phyloP scores from a whole-genome alignment of 1,140 invertebrate species.

The Zaprionus inermis region DNA sequence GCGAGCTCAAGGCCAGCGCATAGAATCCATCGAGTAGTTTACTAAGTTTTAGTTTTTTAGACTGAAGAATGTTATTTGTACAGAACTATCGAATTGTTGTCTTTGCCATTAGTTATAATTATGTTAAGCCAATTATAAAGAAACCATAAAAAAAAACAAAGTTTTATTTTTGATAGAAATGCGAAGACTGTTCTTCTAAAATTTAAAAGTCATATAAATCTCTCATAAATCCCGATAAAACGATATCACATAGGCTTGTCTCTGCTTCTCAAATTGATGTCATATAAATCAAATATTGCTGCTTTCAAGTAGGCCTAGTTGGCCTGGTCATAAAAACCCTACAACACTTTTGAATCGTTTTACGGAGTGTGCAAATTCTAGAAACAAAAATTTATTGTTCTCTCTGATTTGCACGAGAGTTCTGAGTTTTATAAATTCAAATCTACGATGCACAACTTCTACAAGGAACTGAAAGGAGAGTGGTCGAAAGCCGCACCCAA shows the following conservation, averaged over 20 bases:
- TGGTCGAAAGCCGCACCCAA: slow-evolving; percentile 60
- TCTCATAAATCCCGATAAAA: no score
- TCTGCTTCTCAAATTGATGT: no score
- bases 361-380: neutral
- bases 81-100: slow-evolving; percentile 32
- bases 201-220: no score
- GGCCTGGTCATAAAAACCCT: neutral
- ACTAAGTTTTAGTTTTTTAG: no score
- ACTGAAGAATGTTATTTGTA: slow-evolving; percentile 37
- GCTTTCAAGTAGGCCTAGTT: neutral
- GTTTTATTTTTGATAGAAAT: neutral
- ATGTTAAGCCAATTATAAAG: slow-evolving; percentile 22
- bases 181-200: no score
- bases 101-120: slow-evolving; percentile 34
- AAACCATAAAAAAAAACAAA: neutral
- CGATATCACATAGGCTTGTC: no score
- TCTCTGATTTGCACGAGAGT: neutral
- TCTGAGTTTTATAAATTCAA: no score
- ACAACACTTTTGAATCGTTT: neutral
- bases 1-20: slow-evolving; percentile 53
- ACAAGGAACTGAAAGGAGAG: slow-evolving; percentile 57
- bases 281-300: no score
- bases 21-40: slow-evolving; percentile 17
- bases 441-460: slow-evolving; percentile 42
- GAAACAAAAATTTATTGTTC: slow-evolving; percentile 27